These are phyloP conservation scores for Anhinga rufa DNA, from an alignment of 2,113 vertebrate genomes.

Conservation along the genomic window DNA sequence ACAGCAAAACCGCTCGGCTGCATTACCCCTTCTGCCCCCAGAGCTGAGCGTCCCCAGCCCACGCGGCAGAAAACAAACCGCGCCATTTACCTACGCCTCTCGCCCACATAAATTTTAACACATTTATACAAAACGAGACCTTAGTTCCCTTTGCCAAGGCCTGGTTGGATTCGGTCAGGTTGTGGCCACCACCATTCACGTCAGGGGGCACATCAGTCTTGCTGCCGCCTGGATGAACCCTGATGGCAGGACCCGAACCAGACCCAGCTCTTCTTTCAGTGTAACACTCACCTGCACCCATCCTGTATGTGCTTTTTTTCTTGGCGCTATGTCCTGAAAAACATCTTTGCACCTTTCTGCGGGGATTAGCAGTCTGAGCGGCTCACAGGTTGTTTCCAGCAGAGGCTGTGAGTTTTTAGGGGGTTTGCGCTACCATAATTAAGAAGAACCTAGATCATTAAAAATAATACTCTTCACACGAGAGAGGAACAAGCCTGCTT, in stretches of 20 bases:
- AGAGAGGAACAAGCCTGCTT: slow-evolving; percentile 13
- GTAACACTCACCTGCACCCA: not conserved
- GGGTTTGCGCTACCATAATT: not conserved
- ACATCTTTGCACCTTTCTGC: not conserved
- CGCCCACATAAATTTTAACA: not conserved
- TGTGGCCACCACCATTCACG: not conserved
- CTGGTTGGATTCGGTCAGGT: not conserved
- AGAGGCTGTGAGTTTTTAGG: not conserved
- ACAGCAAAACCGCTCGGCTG: not conserved
- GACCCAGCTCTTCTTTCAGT: not conserved
- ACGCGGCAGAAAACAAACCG: not conserved
- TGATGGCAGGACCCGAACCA: not conserved
- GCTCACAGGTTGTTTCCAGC: not conserved
- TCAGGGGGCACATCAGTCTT: not conserved
- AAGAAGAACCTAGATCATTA: slow-evolving; percentile 35
- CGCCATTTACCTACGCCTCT: not conserved
- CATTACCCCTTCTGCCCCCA: not conserved
- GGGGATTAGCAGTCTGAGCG: not conserved
- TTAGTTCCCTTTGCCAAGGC: not conserved
- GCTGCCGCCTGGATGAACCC: not conserved
- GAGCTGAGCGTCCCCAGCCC: not conserved
- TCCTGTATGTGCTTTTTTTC: not conserved
- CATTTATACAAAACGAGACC: not conserved
- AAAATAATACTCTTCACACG: slow-evolving; percentile 10
- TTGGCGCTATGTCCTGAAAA: not conserved